A percentile compares a stretch with the other conserved stretches of the same genome.
Conservation (phyloP, 2,888 invertebrate genomes). For the Adelognathus sp. region DNA sequence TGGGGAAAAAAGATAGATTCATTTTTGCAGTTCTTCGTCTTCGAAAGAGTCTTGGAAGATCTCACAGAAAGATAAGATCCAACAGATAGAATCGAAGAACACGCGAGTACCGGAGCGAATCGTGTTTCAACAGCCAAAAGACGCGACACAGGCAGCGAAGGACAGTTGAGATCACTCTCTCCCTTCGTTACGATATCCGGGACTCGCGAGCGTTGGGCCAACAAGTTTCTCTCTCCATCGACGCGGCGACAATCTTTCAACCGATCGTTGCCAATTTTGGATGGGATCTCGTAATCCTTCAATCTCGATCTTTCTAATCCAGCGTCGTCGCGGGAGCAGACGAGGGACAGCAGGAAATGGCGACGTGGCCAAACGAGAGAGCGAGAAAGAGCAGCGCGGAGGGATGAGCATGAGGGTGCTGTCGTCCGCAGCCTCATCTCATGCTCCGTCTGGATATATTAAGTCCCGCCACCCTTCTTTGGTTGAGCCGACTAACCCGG, state of each 20-base stretch:
- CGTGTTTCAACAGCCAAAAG: background rate
- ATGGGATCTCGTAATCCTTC: constrained; percentile 62
- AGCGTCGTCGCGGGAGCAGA: constrained; percentile 2
- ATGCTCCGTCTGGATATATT: constrained; percentile 59
- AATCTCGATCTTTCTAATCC: constrained; percentile 61
- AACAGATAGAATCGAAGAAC: background rate
- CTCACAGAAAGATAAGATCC: background rate
- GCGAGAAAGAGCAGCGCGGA: background rate
- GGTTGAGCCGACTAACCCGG: constrained; percentile 59
- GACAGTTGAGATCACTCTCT: constrained; percentile 1
- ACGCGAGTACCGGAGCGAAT: background rate
- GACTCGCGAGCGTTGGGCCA: constrained; percentile 14
- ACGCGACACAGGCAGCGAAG: background rate
- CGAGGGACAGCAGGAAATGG: background rate
- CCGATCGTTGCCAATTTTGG: constrained; percentile 62
- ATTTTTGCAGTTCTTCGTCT: background rate
- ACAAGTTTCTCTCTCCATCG: constrained; percentile 31
- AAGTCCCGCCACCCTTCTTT: constrained; percentile 59
- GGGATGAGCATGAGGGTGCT: constrained; percentile 43
- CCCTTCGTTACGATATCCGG: background rate
- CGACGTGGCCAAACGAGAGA: background rate
- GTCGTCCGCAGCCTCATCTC: constrained; percentile 60
- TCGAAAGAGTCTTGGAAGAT: background rate
- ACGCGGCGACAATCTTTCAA: constrained; percentile 53
- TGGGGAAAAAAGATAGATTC: background rate